These are phyloP conservation scores for Diabrotica virgifera DNA, from an alignment of 1,140 invertebrate genomes.

Conservation along the genomic window DNA sequence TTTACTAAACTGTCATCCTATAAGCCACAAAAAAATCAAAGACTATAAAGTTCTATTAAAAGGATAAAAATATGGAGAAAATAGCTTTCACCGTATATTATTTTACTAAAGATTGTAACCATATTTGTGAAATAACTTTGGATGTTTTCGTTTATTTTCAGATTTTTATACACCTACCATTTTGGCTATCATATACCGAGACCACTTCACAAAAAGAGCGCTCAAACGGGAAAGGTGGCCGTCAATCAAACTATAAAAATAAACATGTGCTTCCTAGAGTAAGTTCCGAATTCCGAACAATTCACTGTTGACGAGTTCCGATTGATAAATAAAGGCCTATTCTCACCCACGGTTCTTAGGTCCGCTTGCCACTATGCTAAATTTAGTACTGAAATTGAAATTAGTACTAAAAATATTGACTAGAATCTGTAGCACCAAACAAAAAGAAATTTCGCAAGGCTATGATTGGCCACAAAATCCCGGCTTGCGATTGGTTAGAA, in stretches of 20 bases:
- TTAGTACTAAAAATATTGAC: too few species aligned
- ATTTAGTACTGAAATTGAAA: too few species aligned
- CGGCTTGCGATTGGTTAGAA: too few species aligned
- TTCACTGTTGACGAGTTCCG: too few species aligned
- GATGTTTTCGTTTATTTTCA: constrained; percentile 1
- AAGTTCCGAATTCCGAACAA: background rate
- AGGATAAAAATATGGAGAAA: background rate
- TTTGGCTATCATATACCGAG: background rate
- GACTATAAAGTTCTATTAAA: background rate
- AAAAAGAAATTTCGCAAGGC: too few species aligned
- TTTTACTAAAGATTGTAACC: background rate
- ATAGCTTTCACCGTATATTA: background rate
- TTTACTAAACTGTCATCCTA: background rate
- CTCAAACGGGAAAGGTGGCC: background rate
- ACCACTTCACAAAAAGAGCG: constrained; percentile 4
- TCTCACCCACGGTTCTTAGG: too few species aligned
- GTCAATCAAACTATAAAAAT: background rate
- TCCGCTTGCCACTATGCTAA: too few species aligned
- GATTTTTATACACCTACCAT: constrained; percentile 4
- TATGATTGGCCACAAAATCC: too few species aligned
- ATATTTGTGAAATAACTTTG: background rate
- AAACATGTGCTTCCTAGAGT: background rate
- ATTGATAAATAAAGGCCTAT: too few species aligned
- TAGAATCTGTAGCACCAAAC: too few species aligned
- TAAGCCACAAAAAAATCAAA: background rate